Evolutionary conservation across 2,888 invertebrate genomes (phyloP).

Genomic region (Lithophane semibrunnea): DNA sequence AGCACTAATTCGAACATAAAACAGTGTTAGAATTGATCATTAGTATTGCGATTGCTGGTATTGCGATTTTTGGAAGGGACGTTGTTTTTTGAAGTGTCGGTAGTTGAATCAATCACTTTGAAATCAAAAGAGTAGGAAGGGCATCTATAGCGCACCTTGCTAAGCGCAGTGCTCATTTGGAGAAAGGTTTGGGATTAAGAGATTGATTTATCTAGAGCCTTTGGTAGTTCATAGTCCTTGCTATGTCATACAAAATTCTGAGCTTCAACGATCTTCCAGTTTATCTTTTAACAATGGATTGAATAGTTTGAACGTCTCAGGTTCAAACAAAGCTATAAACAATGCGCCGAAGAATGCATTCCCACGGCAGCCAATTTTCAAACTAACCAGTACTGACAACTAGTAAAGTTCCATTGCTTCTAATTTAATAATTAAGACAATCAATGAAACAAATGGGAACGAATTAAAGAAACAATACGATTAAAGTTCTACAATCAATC

Average conservation of each 20-base stretch:
- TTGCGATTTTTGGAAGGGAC: slow-evolving; percentile 18
- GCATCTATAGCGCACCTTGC: too few relatives aligned
- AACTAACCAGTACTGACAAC: slow-evolving; percentile 10
- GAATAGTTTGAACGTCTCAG: background rate
- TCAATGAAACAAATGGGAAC: slow-evolving; percentile 53
- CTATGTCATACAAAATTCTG: background rate
- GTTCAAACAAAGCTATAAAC: slow-evolving; percentile 11
- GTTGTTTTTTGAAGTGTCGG: background rate
- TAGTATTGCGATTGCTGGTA: background rate
- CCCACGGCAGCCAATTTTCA: slow-evolving; percentile 30
- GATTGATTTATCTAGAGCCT: background rate
- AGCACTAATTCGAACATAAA: slow-evolving; percentile 58
- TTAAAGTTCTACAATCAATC: slow-evolving; percentile 42
- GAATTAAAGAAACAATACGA: slow-evolving; percentile 41
- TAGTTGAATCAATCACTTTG: background rate
- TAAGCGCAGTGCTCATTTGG: background rate
- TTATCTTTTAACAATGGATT: background rate
- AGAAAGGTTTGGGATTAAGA: too few relatives aligned
- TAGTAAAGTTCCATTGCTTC: background rate
- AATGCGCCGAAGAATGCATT: slow-evolving; percentile 19
- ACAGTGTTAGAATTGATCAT: slow-evolving; percentile 37
- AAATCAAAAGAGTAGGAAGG: background rate
- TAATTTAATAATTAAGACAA: slow-evolving; percentile 44
- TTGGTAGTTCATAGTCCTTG: background rate
- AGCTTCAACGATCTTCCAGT: background rate